Percentiles rank a stretch among this genome's conserved stretches.
Evolutionary conservation across 2,888 invertebrate species (phyloP).

Genomic region (Cheilosia vernalis): DNA sequence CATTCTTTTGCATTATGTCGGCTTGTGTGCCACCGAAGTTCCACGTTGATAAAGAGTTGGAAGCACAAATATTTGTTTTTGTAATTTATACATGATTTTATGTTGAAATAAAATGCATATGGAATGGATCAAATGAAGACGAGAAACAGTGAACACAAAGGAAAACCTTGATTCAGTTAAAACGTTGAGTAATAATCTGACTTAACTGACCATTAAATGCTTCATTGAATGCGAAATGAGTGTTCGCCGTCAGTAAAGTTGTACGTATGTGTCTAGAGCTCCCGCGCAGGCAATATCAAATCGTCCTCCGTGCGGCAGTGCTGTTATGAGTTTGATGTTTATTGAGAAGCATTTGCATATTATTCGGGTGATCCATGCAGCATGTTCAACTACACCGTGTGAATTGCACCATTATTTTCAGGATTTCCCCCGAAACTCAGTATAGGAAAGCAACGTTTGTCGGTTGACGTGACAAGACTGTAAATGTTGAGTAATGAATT

Average conservation of each 20-base stretch:
- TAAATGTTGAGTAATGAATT: neutral
- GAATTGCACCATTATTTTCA: constrained; percentile 1
- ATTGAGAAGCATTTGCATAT: constrained; percentile 32
- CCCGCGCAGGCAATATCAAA: neutral
- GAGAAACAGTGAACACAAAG: constrained; percentile 51
- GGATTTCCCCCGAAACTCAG: constrained; percentile 24
- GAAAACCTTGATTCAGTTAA: constrained; percentile 70
- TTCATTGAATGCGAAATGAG: constrained; percentile 72
- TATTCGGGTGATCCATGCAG: constrained; percentile 14
- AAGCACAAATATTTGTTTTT: constrained; percentile 1
- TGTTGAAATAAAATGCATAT: constrained; percentile 51
- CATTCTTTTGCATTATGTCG: constrained; percentile 13
- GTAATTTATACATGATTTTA: constrained; percentile 29
- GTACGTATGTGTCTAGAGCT: constrained; percentile 1
- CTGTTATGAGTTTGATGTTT: constrained; percentile 23
- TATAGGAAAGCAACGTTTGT: neutral
- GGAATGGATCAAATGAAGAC: constrained; percentile 8
- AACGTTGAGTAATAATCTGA: constrained; percentile 65
- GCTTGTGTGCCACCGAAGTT: neutral
- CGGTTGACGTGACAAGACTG: neutral
- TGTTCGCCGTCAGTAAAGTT: neutral
- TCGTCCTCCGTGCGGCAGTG: constrained; percentile 41
- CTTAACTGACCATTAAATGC: constrained; percentile 66
- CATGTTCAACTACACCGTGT: neutral
- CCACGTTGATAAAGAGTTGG: neutral